Conservation (phyloP, 2,797 vertebrate genomes). For the Phylloscopus collybita region DNA sequence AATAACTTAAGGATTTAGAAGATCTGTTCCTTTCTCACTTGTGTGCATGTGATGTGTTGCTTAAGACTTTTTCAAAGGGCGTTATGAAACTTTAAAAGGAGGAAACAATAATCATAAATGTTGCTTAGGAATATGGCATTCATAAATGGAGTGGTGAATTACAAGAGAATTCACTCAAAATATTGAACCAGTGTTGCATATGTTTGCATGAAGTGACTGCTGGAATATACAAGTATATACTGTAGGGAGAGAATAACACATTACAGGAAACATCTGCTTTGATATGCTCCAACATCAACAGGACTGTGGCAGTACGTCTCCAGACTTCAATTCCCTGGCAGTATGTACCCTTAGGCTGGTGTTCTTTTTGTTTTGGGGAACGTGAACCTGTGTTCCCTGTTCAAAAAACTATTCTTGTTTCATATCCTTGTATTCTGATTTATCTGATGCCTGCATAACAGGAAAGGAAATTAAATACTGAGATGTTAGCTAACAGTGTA, state of each 20-base stretch:
- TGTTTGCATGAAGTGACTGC: slow-evolving; percentile 39
- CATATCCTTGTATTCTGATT: slow-evolving; percentile 24
- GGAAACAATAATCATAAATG: background rate
- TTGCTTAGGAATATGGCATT: background rate
- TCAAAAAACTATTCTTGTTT: slow-evolving; percentile 6
- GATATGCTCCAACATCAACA: slow-evolving; percentile 75
- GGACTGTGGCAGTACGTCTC: background rate
- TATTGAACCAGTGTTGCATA: background rate
- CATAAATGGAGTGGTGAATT: background rate
- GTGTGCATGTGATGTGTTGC: background rate
- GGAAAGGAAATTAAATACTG: background rate
- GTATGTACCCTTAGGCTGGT: background rate
- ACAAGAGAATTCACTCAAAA: slow-evolving; percentile 19
- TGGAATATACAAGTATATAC: slow-evolving; percentile 6
- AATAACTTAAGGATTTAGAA: background rate
- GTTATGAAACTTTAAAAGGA: background rate
- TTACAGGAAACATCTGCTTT: slow-evolving; percentile 82
- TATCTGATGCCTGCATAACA: slow-evolving; percentile 3
- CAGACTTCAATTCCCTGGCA: slow-evolving; percentile 21
- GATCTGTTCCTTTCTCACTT: background rate
- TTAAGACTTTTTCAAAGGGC: background rate
- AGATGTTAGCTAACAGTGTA: background rate
- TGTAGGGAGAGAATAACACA: slow-evolving; percentile 39
- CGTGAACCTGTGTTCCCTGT: background rate
- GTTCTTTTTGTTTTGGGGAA: background rate